Conservation (phyloP, 2,888 invertebrate species). For the Norana najaformis region DNA sequence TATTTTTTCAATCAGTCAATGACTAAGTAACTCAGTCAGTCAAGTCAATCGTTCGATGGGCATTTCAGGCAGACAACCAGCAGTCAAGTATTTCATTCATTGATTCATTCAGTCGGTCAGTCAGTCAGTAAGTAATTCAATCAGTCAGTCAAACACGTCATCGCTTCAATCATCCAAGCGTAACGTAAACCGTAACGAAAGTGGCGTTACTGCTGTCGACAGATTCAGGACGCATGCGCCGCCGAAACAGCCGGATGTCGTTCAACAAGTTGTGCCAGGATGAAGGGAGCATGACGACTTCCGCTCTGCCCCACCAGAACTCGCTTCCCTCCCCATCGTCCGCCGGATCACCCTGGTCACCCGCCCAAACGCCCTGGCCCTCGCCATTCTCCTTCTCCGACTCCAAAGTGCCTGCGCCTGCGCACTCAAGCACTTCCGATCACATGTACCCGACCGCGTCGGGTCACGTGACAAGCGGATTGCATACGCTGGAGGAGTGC, state of each 20-base stretch:
- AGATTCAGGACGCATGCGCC: slow-evolving; percentile 30
- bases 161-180: neutral
- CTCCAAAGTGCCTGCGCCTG: neutral
- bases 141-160: neutral
- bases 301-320: slow-evolving; percentile 4
- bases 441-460: neutral
- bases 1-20: neutral
- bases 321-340: neutral
- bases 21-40: neutral
- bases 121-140: neutral
- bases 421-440: neutral
- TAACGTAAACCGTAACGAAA: neutral
- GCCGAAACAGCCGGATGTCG: slow-evolving; percentile 43
- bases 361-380: neutral
- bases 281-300: neutral
- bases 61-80: neutral
- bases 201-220: neutral
- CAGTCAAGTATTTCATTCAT: neutral
- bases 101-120: neutral
- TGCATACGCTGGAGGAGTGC: slow-evolving; percentile 31
- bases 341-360: neutral
- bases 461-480: neutral
- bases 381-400: neutral
- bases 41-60: neutral
- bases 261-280: slow-evolving; percentile 50